phyloP scores from a whole-genome alignment of 2,113 vertebrate genomes.

The Natator depressus region DNA sequence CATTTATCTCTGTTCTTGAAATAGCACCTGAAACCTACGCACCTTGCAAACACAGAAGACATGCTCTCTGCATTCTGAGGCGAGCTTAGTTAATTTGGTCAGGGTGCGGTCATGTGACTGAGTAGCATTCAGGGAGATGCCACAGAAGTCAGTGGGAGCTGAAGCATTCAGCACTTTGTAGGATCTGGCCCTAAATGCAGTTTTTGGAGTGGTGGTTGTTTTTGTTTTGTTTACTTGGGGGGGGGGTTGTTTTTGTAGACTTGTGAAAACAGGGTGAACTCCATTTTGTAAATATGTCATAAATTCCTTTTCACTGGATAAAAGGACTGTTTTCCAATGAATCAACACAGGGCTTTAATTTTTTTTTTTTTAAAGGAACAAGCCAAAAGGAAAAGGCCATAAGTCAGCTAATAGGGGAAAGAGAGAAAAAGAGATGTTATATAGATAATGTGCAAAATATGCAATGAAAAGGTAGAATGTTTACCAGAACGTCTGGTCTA shows the following conservation, averaged over 20 bases:
- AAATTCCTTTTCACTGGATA: conserved; percentile 30
- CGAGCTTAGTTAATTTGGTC: background rate
- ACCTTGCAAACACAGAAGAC: background rate
- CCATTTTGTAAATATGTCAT: conserved; percentile 38
- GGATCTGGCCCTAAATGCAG: background rate
- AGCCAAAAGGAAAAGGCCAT: conserved; percentile 24
- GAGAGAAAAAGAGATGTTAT: background rate
- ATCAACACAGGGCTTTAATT: background rate
- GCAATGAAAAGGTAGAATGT: conserved; percentile 18
- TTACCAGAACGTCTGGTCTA: conserved; percentile 5
- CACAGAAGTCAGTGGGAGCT: background rate
- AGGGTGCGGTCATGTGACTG: background rate
- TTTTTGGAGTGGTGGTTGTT: background rate
- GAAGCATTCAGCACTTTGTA: background rate
- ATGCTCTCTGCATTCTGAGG: fast-evolving
- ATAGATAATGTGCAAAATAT: background rate
- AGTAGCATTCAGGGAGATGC: background rate
- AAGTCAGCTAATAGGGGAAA: conserved; percentile 46
- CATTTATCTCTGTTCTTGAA: background rate
- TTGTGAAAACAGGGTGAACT: background rate
- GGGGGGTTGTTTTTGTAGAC: background rate
- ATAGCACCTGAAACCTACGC: background rate
- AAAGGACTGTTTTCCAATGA: conserved; percentile 40
- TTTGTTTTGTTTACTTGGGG: background rate
- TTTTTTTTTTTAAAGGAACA: background rate